These are phyloP conservation scores for Euclidia mi DNA, from an alignment of 2,888 invertebrate genomes.

Conservation along the genomic window DNA sequence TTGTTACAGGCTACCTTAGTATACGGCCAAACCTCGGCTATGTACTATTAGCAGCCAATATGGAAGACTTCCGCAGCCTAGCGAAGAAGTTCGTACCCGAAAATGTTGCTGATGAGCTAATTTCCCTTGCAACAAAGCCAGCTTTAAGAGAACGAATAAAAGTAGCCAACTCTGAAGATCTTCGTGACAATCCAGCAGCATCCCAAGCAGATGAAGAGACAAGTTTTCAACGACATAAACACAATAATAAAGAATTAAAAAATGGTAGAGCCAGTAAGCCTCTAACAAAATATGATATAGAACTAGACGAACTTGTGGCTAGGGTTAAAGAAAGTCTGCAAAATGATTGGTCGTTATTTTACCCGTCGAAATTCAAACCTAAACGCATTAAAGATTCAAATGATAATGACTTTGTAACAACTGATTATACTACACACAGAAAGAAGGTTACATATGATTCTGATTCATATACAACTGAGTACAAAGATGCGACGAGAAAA, in stretches of 20 bases:
- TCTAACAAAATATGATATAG: neutral
- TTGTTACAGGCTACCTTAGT: neutral
- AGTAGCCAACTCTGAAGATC: neutral
- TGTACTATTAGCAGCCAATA: slow-evolving; percentile 63
- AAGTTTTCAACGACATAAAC: no score
- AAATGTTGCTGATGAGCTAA: slow-evolving; percentile 35
- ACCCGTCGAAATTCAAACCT: neutral
- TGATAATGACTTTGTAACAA: no score
- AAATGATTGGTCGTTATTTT: neutral
- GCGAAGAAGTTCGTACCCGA: slow-evolving; percentile 63
- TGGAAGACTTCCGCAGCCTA: slow-evolving; percentile 63
- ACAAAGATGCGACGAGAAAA: no score
- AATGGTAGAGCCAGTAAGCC: no score
- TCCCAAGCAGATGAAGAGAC: no score
- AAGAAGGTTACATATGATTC: no score
- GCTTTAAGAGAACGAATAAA: neutral
- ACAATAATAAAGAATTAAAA: no score
- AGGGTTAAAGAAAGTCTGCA: neutral
- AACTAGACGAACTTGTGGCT: neutral
- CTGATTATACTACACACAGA: no score
- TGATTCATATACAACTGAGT: no score
- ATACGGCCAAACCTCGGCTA: slow-evolving; percentile 9
- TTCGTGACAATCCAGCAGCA: neutral
- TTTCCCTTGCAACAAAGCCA: neutral
- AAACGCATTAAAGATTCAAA: neutral